A percentile compares a stretch with the other conserved stretches of the same genome.
Evolutionary conservation across 2,113 vertebrate species (phyloP).

Genomic region (Gymnarchus niloticus): DNA sequence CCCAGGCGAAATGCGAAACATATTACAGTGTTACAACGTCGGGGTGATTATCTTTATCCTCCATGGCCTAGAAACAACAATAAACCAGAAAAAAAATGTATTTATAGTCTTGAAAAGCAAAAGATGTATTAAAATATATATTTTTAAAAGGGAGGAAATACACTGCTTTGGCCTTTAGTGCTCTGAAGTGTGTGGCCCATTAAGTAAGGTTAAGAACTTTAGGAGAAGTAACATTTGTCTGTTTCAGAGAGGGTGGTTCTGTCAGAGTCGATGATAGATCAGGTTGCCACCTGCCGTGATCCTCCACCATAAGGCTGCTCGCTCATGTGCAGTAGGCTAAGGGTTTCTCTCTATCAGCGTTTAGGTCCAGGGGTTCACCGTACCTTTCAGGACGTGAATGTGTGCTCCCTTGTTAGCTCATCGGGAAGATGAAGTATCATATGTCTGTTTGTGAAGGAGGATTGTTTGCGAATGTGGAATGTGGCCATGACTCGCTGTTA

Average conservation of each 20-base stretch:
- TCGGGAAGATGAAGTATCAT: background rate
- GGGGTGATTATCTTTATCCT: background rate
- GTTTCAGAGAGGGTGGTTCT: background rate
- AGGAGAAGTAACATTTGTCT: background rate
- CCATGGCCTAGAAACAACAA: background rate
- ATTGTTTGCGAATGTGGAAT: background rate
- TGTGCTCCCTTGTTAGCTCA: background rate
- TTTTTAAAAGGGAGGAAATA: background rate
- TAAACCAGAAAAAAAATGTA: background rate
- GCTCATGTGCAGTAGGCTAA: background rate
- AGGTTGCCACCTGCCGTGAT: background rate
- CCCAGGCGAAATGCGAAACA: background rate
- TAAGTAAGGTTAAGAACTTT: background rate
- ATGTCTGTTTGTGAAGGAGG: background rate
- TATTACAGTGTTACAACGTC: background rate
- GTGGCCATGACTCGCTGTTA: background rate
- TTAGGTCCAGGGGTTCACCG: background rate
- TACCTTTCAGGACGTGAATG: background rate
- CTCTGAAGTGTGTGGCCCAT: background rate
- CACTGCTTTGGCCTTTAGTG: background rate
- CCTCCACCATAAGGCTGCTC: background rate
- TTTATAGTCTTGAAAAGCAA: background rate
- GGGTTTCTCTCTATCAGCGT: background rate
- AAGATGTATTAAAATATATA: background rate
- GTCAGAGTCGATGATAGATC: background rate